These are phyloP conservation scores for Xenentodon cancila DNA, from an alignment of 2,797 vertebrate genomes.

Conservation along the genomic window DNA sequence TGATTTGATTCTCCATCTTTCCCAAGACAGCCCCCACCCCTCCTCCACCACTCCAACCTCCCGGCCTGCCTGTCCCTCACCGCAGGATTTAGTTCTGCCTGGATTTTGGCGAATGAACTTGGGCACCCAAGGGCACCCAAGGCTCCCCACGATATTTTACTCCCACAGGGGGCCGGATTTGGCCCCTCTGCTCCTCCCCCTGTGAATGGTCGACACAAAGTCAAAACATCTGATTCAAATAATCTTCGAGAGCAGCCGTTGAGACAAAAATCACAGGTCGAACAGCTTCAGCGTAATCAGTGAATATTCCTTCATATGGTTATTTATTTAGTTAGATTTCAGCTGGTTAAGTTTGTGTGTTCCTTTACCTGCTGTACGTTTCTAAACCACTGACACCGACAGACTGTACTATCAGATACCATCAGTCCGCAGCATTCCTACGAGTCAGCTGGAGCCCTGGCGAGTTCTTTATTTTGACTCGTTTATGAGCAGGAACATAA, in stretches of 20 bases:
- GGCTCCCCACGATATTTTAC: conserved; percentile 7
- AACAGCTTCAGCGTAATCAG: conserved; percentile 12
- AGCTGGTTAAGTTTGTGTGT: not conserved
- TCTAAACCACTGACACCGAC: no score
- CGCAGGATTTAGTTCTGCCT: conserved; percentile 16
- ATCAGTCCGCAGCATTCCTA: not conserved
- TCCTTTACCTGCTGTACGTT: not conserved
- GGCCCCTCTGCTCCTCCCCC: not conserved
- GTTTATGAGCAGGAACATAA: not conserved
- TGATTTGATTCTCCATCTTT: conserved; percentile 42
- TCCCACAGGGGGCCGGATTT: conserved; percentile 1
- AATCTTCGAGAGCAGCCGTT: conserved; percentile 23
- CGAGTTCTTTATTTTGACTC: not conserved
- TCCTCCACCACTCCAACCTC: conserved; percentile 22
- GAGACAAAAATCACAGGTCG: conserved; percentile 16
- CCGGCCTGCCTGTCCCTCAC: conserved; percentile 20
- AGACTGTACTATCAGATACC: not conserved
- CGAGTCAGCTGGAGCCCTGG: no score
- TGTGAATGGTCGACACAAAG: not conserved
- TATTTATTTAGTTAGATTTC: not conserved
- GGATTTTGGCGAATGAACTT: conserved; percentile 23
- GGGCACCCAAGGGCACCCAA: conserved; percentile 34
- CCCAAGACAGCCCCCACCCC: conserved; percentile 9
- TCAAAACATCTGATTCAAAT: conserved; percentile 11
- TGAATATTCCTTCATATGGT: not conserved